A percentile compares a stretch with the other conserved stretches of the same genome.
These are phyloP conservation scores for Plemyria rubiginata DNA, from an alignment of 2,888 invertebrate species.

Conservation along the genomic window DNA sequence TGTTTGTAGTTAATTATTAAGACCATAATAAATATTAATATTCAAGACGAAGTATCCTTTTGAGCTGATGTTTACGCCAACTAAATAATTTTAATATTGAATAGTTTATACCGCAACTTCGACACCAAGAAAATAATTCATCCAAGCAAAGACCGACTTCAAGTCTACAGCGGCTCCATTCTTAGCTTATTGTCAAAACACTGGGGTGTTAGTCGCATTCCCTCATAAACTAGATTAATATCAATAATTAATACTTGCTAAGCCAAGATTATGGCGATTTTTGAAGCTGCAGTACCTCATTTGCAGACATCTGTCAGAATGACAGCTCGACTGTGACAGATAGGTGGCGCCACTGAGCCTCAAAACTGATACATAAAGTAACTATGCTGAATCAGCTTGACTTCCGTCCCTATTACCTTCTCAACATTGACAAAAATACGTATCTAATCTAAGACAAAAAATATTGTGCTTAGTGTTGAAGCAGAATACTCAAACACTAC, in stretches of 20 bases:
- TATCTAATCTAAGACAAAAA: neutral
- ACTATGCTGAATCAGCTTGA: neutral
- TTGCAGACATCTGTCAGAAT: slow-evolving; percentile 3
- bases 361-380: neutral
- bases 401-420: neutral
- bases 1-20: neutral
- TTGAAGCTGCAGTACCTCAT: slow-evolving; percentile 14
- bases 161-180: slow-evolving; percentile 69
- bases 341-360: slow-evolving; percentile 11
- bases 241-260: slow-evolving; percentile 42
- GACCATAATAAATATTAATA: slow-evolving; percentile 1
- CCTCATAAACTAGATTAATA: slow-evolving; percentile 62
- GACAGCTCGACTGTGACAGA: slow-evolving; percentile 4
- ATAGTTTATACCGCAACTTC: neutral
- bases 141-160: slow-evolving; percentile 60
- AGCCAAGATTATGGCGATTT: slow-evolving; percentile 19
- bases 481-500: neutral
- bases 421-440: neutral
- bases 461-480: neutral
- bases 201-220: slow-evolving; percentile 78
- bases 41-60: neutral
- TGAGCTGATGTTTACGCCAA: neutral
- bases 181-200: slow-evolving; percentile 81
- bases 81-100: neutral
- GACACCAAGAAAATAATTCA: neutral